These are phyloP conservation scores for Parambassis ranga DNA, from an alignment of 2,797 vertebrate species.

Conservation along the genomic window DNA sequence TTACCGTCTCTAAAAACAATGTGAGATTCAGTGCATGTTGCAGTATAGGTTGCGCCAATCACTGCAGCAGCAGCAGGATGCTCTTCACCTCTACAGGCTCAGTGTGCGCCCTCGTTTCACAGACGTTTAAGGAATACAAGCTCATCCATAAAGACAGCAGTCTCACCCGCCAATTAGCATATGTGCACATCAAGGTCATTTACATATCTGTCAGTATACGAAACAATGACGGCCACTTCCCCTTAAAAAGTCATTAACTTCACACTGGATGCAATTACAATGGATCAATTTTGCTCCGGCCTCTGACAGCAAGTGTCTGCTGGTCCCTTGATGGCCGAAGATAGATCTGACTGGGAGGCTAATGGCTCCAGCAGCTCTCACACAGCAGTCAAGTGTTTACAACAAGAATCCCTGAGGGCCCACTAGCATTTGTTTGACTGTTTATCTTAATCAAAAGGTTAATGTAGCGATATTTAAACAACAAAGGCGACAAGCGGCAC, in stretches of 20 bases:
- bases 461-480: constrained; percentile 48
- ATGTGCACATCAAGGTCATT: constrained; percentile 47
- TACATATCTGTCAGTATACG: constrained; percentile 53
- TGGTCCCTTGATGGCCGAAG: constrained; percentile 49
- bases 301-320: constrained; percentile 60
- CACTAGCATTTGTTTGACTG: constrained; percentile 26
- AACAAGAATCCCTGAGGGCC: constrained; percentile 27
- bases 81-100: background rate
- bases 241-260: constrained; percentile 67
- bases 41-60: background rate
- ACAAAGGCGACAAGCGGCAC: background rate
- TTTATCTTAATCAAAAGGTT: constrained; percentile 59
- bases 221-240: constrained; percentile 51
- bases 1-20: no score
- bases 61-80: background rate
- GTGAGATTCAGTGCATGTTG: no score
- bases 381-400: constrained; percentile 41
- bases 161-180: constrained; percentile 35
- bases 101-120: constrained; percentile 4
- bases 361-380: constrained; percentile 51
- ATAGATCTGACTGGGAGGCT: constrained; percentile 65
- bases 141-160: constrained; percentile 42
- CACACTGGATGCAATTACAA: constrained; percentile 60
- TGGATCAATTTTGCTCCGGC: constrained; percentile 48
- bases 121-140: constrained; percentile 23